These are phyloP conservation scores for Drosophila malerkotliana DNA, from an alignment of 1,140 invertebrate species.

Conservation along the genomic window DNA sequence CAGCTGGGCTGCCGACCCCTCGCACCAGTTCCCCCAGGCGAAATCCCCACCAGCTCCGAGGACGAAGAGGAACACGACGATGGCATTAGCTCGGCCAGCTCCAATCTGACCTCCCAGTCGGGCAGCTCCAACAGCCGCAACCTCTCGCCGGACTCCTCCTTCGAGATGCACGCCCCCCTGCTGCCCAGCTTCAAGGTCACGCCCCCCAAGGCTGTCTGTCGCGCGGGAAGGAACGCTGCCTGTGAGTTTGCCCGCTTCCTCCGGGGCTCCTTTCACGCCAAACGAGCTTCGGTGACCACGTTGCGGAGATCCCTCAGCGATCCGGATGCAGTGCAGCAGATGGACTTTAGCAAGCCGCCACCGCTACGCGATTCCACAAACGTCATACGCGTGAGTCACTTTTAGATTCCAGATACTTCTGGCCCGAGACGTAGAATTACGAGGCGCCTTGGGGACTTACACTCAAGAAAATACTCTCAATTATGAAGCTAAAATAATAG, in stretches of 20 bases:
- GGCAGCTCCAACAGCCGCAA: slow-evolving; percentile 61
- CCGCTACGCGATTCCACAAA: slow-evolving; percentile 65
- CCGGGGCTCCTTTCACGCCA: slow-evolving; percentile 75
- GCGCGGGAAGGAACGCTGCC: slow-evolving; percentile 57
- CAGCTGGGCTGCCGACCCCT: slow-evolving; percentile 63
- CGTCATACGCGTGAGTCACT: slow-evolving; percentile 79
- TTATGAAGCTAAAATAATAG: neutral
- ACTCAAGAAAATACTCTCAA: neutral
- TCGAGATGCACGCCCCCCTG: slow-evolving; percentile 78
- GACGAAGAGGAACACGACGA: slow-evolving; percentile 71
- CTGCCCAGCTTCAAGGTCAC: slow-evolving; percentile 83
- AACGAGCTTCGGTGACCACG: slow-evolving; percentile 70
- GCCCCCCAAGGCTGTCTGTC: slow-evolving; percentile 61
- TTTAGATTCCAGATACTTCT: slow-evolving; percentile 50
- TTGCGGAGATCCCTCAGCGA: slow-evolving; percentile 77
- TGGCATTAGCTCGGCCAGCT: slow-evolving; percentile 73
- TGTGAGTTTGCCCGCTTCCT: slow-evolving; percentile 75
- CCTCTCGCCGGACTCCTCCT: slow-evolving; percentile 78
- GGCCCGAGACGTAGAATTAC: slow-evolving; percentile 1
- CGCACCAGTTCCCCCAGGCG: neutral
- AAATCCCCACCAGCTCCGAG: slow-evolving; percentile 31
- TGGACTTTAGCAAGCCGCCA: slow-evolving; percentile 71
- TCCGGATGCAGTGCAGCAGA: slow-evolving; percentile 73
- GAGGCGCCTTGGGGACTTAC: neutral
- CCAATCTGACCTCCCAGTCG: slow-evolving; percentile 62